phyloP scores from a whole-genome alignment of 2,113 vertebrate species.

The Dasyprocta punctata region DNA sequence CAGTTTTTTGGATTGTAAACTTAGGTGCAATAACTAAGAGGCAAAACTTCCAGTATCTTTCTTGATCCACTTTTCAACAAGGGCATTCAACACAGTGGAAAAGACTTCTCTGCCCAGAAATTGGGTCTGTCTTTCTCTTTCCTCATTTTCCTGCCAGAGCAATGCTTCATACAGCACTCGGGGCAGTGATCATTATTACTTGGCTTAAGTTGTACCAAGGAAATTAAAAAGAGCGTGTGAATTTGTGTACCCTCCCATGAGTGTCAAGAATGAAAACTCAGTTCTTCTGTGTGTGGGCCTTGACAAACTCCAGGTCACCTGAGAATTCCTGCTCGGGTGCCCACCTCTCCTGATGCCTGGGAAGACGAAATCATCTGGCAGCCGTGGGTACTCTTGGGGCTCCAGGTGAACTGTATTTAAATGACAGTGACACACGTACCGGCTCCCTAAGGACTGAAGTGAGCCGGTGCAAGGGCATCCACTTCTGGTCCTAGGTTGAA shows the following conservation, averaged over 20 bases:
- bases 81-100: constrained; percentile 73
- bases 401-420: constrained; percentile 81
- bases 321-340: constrained; percentile 76
- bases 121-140: constrained; percentile 64
- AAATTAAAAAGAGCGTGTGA: constrained; percentile 76
- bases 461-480: constrained; percentile 45
- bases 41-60: constrained; percentile 78
- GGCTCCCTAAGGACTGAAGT: constrained; percentile 74
- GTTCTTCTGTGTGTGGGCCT: constrained; percentile 49
- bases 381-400: constrained; percentile 74
- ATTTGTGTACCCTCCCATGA: background rate
- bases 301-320: constrained; percentile 72
- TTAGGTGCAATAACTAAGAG: constrained; percentile 84
- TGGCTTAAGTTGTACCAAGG: constrained; percentile 74
- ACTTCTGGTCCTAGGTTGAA: constrained; percentile 55
- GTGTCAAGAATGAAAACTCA: constrained; percentile 72
- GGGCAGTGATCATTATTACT: constrained; percentile 64
- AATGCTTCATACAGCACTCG: constrained; percentile 61
- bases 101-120: constrained; percentile 61
- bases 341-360: constrained; percentile 71
- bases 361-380: constrained; percentile 72
- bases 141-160: constrained; percentile 65
- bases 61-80: constrained; percentile 57
- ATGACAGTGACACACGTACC: constrained; percentile 84
- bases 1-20: constrained; percentile 87